Evolutionary conservation across 2,888 invertebrate genomes (phyloP).

Genomic region (Timandra comae): DNA sequence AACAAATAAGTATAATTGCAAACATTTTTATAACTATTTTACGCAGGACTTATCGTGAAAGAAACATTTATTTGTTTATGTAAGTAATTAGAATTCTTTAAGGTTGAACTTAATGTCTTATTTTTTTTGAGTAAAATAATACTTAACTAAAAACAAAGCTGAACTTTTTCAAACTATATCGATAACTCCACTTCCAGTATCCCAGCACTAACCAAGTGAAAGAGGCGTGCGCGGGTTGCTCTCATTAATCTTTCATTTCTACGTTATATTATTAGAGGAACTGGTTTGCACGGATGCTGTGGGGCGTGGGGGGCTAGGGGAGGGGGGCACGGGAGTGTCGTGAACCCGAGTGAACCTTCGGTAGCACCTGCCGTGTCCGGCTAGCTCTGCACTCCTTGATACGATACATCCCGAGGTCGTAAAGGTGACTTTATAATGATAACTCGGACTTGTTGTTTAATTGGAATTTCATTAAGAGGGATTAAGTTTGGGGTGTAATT

Average conservation of each 20-base stretch:
- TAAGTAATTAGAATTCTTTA: too few species aligned
- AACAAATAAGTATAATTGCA: too few species aligned
- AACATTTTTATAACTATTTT: too few species aligned
- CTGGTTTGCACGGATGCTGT: constrained; percentile 74
- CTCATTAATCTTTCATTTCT: constrained; percentile 77
- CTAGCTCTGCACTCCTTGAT: constrained; percentile 28
- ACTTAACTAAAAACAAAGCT: too few species aligned
- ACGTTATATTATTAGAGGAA: constrained; percentile 76
- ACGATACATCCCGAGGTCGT: constrained; percentile 30
- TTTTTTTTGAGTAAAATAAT: too few species aligned
- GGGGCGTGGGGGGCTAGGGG: constrained; percentile 29
- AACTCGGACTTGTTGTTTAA: too few species aligned
- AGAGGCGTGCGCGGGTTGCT: constrained; percentile 75
- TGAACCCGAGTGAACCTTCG: constrained; percentile 73
- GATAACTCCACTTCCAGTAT: constrained; percentile 13
- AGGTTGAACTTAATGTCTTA: too few species aligned
- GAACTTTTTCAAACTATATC: constrained; percentile 15
- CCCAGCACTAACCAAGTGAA: constrained; percentile 57
- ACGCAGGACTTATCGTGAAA: too few species aligned
- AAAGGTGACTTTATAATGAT: too few species aligned
- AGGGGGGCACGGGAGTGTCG: constrained; percentile 36
- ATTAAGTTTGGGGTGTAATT: too few species aligned
- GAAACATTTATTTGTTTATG: too few species aligned
- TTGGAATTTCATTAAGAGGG: too few species aligned
- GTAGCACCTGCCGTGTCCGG: constrained; percentile 74